Evolutionary conservation across 2,888 invertebrate genomes (phyloP), one percentile per base, ranked within the genome.

Genomic region (Chydorus sphaericus): DNA sequence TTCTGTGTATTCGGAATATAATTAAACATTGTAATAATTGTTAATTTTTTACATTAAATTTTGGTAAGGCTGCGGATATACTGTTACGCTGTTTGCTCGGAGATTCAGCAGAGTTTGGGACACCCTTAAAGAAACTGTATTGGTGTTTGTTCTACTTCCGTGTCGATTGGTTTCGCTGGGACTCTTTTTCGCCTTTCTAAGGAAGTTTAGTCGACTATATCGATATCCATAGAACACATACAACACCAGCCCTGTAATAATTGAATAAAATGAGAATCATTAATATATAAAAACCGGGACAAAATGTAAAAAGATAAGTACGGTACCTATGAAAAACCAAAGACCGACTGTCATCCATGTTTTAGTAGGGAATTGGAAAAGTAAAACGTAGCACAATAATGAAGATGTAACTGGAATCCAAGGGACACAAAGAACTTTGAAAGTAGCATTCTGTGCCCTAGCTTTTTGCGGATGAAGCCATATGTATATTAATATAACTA

Each of bases 351-450:
- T 20, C 18, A 50, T 29, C 30, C 50, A 50, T 3, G 31, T 4
- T 28, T 23, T 16, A 1, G 52, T 33, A 7, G 52, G 52, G 33
- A 52, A 52, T 52, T 52, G 52, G 11, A 52, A 26, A 16, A 52
- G 20, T 23, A 52, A 23, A 16, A 52, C 23, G 36, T 20, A 36
- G 23, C 36, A 23, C 4, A 52, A 33, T 11, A 52, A 26, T 7
- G 52, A 14, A 5, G 52, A 36, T 20, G 23, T 23, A 5, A 52
- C 8, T 20, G 52, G 52, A 7, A 52, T 23, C 18, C 31, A 52
- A 4, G 52, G 52, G 36, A 52, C 36, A 20, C 52, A 52, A 23
- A 33, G 36, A 16, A 52, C 36, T 14, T 36, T 31, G 36, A 51
- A 30, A 4, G 20, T 36, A 8, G 31, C 18, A 33, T 23, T 36